These are phyloP conservation scores for Carlito syrichta DNA, from an alignment of 2,113 vertebrate genomes.

Conservation along the genomic window DNA sequence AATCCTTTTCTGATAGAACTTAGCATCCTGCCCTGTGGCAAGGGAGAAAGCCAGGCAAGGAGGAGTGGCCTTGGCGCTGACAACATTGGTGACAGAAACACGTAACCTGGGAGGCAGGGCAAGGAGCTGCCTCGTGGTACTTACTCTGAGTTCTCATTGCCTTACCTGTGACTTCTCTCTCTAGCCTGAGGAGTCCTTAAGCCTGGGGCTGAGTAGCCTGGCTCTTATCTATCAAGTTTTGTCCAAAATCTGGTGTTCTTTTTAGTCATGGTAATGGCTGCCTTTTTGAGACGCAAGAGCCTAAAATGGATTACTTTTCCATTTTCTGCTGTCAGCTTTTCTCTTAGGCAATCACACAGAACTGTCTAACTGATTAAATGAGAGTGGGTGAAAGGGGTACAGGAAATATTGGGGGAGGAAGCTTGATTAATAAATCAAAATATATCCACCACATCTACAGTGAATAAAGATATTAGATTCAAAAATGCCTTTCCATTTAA, in stretches of 20 bases:
- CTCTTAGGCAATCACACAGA: background rate
- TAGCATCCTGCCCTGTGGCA: background rate
- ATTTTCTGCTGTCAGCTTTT: background rate
- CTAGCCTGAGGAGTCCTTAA: background rate
- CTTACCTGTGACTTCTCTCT: background rate
- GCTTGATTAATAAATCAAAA: background rate
- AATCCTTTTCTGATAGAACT: background rate
- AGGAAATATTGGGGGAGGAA: background rate
- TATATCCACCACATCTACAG: background rate
- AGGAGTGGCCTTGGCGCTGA: background rate
- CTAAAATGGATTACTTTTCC: background rate
- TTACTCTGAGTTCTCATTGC: background rate
- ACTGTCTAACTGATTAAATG: background rate
- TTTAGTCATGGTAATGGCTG: background rate
- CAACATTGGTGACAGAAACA: background rate
- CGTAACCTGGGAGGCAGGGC: accelerated
- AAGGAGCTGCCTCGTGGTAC: background rate
- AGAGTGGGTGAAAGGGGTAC: background rate
- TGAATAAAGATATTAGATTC: constrained; percentile 13
- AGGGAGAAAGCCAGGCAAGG: background rate
- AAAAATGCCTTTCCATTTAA: constrained; percentile 35
- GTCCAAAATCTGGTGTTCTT: background rate
- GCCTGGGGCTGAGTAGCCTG: background rate
- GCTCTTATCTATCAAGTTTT: background rate
- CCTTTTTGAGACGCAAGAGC: background rate